Base-by-base conservation (phyloP, 1,140 invertebrate species). In the Lasaia peninsularis region DNA sequence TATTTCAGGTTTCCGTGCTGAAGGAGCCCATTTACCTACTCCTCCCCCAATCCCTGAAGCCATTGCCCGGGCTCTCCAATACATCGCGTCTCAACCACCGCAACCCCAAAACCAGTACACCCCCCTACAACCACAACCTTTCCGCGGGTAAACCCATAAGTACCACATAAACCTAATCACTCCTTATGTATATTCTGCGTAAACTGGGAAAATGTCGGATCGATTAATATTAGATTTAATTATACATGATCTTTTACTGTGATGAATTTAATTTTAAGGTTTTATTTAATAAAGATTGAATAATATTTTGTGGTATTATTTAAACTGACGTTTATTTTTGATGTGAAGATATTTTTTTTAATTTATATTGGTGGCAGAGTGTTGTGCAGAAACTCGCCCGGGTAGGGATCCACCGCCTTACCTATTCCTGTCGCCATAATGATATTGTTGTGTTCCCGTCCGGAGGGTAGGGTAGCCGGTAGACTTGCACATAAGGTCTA, bases 41-140 rank as follows among this genome's bases (percentile, higher is more conserved):
- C 93, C 93, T 44, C 93, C 93, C 10, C 93, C 93, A 37, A 92
- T 93, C 71, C 92, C 93, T 12, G 92, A 91, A 63, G 92, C 92
- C 8, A 94, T 94, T 69, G 81, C 79, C 49, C 90, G 91, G 64
- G 86, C 92, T 33, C 84, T 94, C 10, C 90, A 91, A 34, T 92
- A 90, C 76, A 91, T 91, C 71, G 73, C 87, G n/a, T 80, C 83
- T 7, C 78, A 83, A 52, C 71, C 76, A 14, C 75, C 78, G 34
- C 80, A 79, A 55, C 62, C 63, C 7, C 69, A 76, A 40, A 69
- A 63, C 54, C 60, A 52, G 54, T 67, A 31, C 66, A 28, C 5
- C 24, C 24, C 5, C 0, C 24, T 28, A 28, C 62, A 63, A 49
- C 33, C 16, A 8, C 67, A 75, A 60, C 44, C 56, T 3, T 78